Base-by-base conservation (phyloP, 2,797 vertebrate genomes). In the Ammospiza maritima region DNA sequence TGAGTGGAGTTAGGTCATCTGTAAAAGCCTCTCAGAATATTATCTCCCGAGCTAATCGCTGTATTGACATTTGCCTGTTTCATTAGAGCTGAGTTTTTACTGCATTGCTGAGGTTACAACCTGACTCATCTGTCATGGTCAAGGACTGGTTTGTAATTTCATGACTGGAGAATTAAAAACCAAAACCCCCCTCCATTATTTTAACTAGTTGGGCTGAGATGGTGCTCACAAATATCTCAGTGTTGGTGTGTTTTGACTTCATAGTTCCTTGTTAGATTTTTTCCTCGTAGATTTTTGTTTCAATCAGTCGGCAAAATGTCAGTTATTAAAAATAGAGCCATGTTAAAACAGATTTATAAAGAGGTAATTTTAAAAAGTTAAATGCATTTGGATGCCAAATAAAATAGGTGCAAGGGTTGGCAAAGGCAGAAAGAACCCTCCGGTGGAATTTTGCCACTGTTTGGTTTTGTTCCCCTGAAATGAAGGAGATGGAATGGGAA, bases 21-120 rank as follows among this genome's bases (percentile, higher is more conserved):
- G 87, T 92, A 89, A 97, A 96, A 97, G 93, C 94, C 83, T 96
- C 94, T 93, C 92, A 36, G 96, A 97, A 93, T 96, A 96, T 94
- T 96, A 95, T 92, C 95, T 89, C 44, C 82, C 30, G 6, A 79
- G 94, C 87, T 96, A 96, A 96, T 97, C 93, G 81, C 88, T 94
- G 89, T 91, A 96, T 96, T 95, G 96, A 97, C 89, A 96, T 96
- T 96, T 95, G 94, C 89, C 94, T 81, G 80, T 96, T 97, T 97
- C 96, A 96, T 96, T 94, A 96, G 94, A 92, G 92, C 93, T 61
- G 74, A 56, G 77, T 85, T 96, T 94, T 94, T 85, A 89, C 93
- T 86, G 91, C 86, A 82, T 86, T 74, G 92, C 94, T 79, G 91
- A 96, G 93, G 96, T 91, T 94, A 84, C 91, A 87, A 80, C 58